These are phyloP conservation scores for Margarornis squamiger DNA, from an alignment of 2,797 vertebrate genomes.

Conservation along the genomic window DNA sequence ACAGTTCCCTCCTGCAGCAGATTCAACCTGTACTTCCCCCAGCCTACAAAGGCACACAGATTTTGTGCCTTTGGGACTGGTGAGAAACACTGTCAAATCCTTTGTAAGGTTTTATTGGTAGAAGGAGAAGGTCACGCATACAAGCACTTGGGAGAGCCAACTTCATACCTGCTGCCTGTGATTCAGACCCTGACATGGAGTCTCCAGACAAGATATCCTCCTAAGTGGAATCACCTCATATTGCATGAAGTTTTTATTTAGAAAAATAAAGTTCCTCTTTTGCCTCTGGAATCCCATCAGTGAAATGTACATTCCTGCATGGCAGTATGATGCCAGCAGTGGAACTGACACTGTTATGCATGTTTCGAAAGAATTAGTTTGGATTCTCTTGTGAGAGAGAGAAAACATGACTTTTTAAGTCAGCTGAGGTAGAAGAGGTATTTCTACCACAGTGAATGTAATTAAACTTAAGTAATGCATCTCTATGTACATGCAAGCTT, in stretches of 20 bases:
- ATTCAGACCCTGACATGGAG: background rate
- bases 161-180: background rate
- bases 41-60: background rate
- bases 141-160: fast-evolving
- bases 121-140: background rate
- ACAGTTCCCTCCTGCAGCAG: background rate
- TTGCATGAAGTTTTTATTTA: background rate
- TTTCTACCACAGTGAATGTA: background rate
- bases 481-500: background rate
- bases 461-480: background rate
- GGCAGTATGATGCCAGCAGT: background rate
- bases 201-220: background rate
- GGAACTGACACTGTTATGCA: background rate
- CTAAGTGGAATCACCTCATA: background rate
- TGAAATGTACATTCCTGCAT: background rate
- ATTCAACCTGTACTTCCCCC: background rate
- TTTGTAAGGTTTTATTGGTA: background rate
- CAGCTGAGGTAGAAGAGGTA: background rate
- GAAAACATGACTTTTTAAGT: background rate
- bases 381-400: background rate
- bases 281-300: background rate
- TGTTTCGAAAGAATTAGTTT: background rate
- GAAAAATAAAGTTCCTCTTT: background rate
- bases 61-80: background rate
- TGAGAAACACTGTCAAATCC: background rate